Evolutionary conservation across 2,888 invertebrate genomes (phyloP), one percentile per base, ranked within the genome.

Genomic region (Cyrtodaria siliqua): DNA sequence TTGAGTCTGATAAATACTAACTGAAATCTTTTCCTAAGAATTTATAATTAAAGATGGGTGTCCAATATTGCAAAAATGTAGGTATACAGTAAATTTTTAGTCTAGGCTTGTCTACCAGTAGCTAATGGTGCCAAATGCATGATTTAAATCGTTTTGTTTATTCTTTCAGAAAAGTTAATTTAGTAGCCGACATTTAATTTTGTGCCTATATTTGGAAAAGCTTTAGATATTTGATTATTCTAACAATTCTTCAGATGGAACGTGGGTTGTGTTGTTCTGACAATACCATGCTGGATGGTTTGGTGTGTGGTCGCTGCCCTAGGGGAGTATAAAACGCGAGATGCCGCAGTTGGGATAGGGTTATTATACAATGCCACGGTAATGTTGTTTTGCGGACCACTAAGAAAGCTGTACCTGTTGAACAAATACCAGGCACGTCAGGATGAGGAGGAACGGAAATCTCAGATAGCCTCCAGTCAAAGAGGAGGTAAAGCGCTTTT

Each of bases 361-460:
- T 92, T 93, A 64, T 82, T 93, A 27, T 83, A 92, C 49, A 93
- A 92, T 69, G 93, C 93, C 64, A 89, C 92, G 0, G 83, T 92
- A 14, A 90, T 93, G 78, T 82, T 93, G 68, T 71, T 93, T 20
- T 88, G 91, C 69, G 89, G 93, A 2, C 93, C 92, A 61, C 79
- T 93, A 24, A 85, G 93, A 16, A 93, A 93, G 78, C 87, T 93
- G 24, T 92, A 90, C 62, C 84, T 91, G 24, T 83, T 92, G 14
- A 85, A 86, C 62, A 86, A 86, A 53, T 89, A 89, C 77, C 85
- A 89, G 71, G 80, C 82, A 6, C 61, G 64, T n/a, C 49, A 86
- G n/a, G 88, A 89, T 53, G 86, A 86, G 38, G 87, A 88, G 61
- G 87, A 88, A 38, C 55, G 70, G 18, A 80, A 84, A 61, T 75